A percentile compares a stretch with the other conserved stretches of the same genome.
phyloP scores from a whole-genome alignment of 2,888 invertebrate genomes.

The Drosophila quinaria region DNA sequence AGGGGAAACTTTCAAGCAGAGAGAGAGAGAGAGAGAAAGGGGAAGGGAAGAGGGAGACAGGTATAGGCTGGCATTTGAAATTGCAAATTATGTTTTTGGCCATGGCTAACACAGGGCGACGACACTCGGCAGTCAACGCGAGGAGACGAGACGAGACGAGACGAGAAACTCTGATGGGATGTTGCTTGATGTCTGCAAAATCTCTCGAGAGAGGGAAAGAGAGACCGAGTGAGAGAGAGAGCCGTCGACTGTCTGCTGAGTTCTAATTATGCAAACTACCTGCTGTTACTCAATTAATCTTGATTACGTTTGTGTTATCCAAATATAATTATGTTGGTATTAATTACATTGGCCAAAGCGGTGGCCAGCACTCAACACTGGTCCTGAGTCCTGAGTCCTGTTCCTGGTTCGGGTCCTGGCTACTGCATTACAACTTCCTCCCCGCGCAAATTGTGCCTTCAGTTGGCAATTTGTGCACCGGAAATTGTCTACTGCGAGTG shows the following conservation, averaged over 20 bases:
- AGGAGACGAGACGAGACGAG: constrained; percentile 10
- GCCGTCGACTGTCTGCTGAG: constrained; percentile 36
- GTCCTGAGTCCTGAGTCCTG: background rate
- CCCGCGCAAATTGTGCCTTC: background rate
- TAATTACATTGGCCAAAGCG: constrained; percentile 71
- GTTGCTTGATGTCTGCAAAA: background rate
- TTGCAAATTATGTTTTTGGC: constrained; percentile 74
- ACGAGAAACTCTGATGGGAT: background rate
- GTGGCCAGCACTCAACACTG: constrained; percentile 17
- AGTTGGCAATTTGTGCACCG: constrained; percentile 62
- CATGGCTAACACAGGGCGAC: constrained; percentile 38
- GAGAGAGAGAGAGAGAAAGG: background rate
- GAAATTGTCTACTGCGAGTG: constrained; percentile 59
- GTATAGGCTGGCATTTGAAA: constrained; percentile 51
- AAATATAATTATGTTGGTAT: constrained; percentile 82
- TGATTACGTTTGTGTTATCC: constrained; percentile 82
- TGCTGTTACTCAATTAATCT: constrained; percentile 82
- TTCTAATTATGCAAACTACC: constrained; percentile 81
- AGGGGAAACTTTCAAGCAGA: background rate
- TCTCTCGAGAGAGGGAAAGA: background rate
- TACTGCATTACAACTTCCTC: background rate
- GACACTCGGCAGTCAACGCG: constrained; percentile 34
- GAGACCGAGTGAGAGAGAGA: background rate
- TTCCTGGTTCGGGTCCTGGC: background rate
- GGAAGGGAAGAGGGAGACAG: background rate